Conservation (phyloP, 2,113 vertebrate species). For the Oxyruncus cristatus region DNA sequence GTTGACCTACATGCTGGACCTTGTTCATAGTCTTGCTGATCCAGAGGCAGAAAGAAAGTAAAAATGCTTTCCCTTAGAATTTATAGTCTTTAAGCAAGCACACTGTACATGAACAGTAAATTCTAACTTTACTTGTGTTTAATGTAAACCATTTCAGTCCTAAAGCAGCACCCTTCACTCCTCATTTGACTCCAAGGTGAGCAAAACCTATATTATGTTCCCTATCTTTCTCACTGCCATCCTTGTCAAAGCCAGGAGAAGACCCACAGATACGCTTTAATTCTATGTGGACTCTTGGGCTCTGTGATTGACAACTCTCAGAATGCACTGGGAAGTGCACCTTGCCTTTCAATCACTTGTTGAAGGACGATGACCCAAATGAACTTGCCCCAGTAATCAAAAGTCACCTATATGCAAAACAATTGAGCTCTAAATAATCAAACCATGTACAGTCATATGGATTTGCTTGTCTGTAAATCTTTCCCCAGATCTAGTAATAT, state of each 20-base stretch:
- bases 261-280: neutral
- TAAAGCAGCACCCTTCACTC: neutral
- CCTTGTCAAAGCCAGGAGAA: neutral
- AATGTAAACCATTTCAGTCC: neutral
- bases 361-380: neutral
- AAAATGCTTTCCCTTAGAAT: neutral
- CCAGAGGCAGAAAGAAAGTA: neutral
- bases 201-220: rapidly evolving
- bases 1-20: neutral
- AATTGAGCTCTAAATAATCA: neutral
- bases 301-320: neutral
- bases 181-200: neutral
- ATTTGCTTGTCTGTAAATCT: neutral
- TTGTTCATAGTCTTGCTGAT: neutral
- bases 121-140: neutral
- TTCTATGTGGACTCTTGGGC: neutral
- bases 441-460: neutral
- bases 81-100: neutral
- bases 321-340: neutral
- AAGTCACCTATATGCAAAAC: neutral
- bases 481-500: neutral
- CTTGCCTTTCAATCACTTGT: neutral
- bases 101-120: neutral
- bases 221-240: neutral
- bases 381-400: neutral